Evolutionary conservation across 92 coral and sea anemone species (phyloP).

Genomic region (Heliopora coerulea): DNA sequence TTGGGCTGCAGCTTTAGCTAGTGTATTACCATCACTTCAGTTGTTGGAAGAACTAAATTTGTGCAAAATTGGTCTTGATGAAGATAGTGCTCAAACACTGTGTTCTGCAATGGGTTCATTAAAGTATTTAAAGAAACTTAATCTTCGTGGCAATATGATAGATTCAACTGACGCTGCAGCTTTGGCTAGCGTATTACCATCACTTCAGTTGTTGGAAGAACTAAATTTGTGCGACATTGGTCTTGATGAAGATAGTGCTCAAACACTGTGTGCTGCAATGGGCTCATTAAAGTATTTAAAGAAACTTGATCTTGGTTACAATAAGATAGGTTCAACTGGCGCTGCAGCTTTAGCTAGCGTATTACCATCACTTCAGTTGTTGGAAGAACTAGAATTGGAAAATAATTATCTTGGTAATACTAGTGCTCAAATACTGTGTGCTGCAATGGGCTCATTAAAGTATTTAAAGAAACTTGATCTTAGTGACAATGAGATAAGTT

Average conservation of each 20-base stretch:
- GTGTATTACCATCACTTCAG: not conserved
- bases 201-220: not conserved
- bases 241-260: not conserved
- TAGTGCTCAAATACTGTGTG: not conserved
- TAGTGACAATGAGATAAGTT: not conserved
- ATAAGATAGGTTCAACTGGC: not conserved
- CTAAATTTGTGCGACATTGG: not conserved
- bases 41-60: slow-evolving; percentile 7
- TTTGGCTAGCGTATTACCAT: slow-evolving; percentile 1
- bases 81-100: not conserved
- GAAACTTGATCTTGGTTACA: not conserved
- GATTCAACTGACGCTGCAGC: not conserved
- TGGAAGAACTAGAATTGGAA: slow-evolving; percentile 7
- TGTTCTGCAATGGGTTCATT: not conserved
- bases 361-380: slow-evolving; percentile 4
- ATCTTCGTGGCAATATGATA: not conserved
- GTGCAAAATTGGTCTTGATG: not conserved
- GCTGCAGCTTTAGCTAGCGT: not conserved
- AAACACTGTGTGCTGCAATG: not conserved
- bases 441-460: not conserved
- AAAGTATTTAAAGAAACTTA: not conserved
- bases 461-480: not conserved
- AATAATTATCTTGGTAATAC: not conserved
- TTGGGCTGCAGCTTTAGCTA: slow-evolving; percentile 11
- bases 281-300: not conserved